These are phyloP conservation scores for Heterotis niloticus DNA, from an alignment of 2,113 vertebrate genomes.

Conservation along the genomic window DNA sequence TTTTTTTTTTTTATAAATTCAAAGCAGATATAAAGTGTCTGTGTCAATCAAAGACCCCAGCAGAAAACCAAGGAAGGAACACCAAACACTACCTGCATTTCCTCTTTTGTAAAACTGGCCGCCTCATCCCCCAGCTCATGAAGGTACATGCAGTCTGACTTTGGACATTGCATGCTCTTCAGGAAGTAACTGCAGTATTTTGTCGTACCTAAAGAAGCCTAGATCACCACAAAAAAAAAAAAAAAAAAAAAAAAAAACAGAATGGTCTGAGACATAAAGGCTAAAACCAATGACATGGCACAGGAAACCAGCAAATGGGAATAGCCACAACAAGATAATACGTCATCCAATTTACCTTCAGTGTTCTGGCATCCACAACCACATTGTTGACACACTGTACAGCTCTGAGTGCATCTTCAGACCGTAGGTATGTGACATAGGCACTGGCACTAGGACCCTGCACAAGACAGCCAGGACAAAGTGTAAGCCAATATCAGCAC, in stretches of 20 bases:
- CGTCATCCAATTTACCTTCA: constrained; percentile 73
- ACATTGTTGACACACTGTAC: constrained; percentile 99
- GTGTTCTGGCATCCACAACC: constrained; percentile 95
- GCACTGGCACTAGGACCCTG: constrained; percentile 98
- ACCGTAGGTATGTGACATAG: constrained; percentile 96
- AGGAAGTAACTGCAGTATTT: constrained; percentile 99
- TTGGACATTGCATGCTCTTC: constrained; percentile 99
- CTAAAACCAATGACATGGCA: not conserved
- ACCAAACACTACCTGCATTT: constrained; percentile 86
- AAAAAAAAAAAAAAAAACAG: not conserved
- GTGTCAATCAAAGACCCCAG: not conserved
- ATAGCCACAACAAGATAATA: not conserved
- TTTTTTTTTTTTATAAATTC: not conserved
- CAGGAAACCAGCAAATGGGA: not conserved
- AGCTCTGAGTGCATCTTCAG: constrained; percentile 96
- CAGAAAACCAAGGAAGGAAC: not conserved
- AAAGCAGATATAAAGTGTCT: not conserved
- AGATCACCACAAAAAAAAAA: constrained; percentile 29
- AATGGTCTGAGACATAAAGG: not conserved
- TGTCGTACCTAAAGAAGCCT: constrained; percentile 99
- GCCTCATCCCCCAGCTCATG: constrained; percentile 97
- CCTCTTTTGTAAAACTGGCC: constrained; percentile 99
- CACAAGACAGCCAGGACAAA: constrained; percentile 11
- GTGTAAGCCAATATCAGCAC: too few relatives aligned
- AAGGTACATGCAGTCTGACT: constrained; percentile 99